These are phyloP conservation scores for Echiichthys vipera DNA, from an alignment of 2,797 vertebrate species.

Conservation along the genomic window DNA sequence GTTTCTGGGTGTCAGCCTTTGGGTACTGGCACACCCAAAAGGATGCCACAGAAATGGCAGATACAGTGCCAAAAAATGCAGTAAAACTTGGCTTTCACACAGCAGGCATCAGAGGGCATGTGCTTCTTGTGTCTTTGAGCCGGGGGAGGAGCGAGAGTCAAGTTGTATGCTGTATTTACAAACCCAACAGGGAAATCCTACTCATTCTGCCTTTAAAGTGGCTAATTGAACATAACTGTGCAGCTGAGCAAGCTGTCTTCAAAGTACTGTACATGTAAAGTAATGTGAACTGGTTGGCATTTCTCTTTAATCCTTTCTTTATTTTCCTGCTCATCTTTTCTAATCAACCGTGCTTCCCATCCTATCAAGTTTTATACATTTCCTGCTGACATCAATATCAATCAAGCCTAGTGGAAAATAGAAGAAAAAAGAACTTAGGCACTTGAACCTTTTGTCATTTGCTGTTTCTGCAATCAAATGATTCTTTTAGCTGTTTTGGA, in stretches of 20 bases:
- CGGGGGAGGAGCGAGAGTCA: too few relatives aligned
- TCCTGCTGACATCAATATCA: slow-evolving; percentile 7
- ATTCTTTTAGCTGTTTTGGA: not conserved
- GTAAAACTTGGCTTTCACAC: too few relatives aligned
- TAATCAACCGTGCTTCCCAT: not conserved
- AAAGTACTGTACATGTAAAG: not conserved
- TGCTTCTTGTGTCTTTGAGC: too few relatives aligned
- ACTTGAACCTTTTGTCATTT: not conserved
- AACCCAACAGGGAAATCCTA: too few relatives aligned
- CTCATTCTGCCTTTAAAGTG: too few relatives aligned
- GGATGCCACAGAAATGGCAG: too few relatives aligned
- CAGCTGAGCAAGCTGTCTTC: not conserved
- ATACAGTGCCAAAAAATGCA: too few relatives aligned
- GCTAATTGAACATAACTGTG: not conserved
- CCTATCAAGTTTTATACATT: slow-evolving; percentile 9
- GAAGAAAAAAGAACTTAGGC: not conserved
- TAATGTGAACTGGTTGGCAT: slow-evolving; percentile 7
- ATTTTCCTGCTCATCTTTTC: not conserved
- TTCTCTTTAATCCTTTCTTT: not conserved
- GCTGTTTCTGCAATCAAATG: not conserved
- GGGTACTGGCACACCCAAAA: too few relatives aligned
- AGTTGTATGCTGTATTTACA: too few relatives aligned
- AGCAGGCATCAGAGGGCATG: too few relatives aligned
- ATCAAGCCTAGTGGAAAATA: slow-evolving; percentile 21
- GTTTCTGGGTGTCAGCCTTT: too few relatives aligned